A percentile compares a stretch with the other conserved stretches of the same genome.
phyloP scores from a whole-genome alignment of 2,888 invertebrate species.

The Lomographa bimaculata region DNA sequence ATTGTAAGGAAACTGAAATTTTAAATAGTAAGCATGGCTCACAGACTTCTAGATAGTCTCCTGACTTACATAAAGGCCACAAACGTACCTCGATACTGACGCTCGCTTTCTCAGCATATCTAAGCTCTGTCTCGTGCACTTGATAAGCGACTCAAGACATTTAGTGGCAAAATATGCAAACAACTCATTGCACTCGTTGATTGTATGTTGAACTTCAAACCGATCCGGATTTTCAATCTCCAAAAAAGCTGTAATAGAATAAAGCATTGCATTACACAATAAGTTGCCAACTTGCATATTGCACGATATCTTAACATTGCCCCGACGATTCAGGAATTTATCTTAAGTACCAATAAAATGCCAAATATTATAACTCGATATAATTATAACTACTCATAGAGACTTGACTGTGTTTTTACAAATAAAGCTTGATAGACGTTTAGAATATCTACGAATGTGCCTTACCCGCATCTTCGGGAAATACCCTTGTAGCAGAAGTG shows the following conservation, averaged over 20 bases:
- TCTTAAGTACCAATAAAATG: no score
- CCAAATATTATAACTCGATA: no score
- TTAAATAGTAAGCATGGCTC: no score
- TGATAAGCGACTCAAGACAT: constrained; percentile 88
- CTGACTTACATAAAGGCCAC: no score
- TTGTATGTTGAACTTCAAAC: constrained; percentile 83
- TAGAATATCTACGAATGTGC: no score
- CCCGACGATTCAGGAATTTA: no score
- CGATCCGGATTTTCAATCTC: constrained; percentile 85
- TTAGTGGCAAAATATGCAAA: constrained; percentile 91
- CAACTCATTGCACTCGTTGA: constrained; percentile 91
- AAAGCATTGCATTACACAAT: background rate
- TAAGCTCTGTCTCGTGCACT: constrained; percentile 88
- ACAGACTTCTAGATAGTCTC: no score
- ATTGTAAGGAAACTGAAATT: constrained; percentile 73
- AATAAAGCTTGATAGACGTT: no score
- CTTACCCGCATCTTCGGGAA: constrained; percentile 84
- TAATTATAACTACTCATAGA: no score
- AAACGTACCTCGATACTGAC: constrained; percentile 69
- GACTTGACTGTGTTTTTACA: no score
- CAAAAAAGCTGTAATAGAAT: constrained; percentile 76
- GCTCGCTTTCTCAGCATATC: constrained; percentile 87
- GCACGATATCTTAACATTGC: no score
- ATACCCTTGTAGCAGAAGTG: constrained; percentile 83
- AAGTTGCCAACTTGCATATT: no score